Base-by-base conservation (phyloP, 2,797 vertebrate genomes). In the Iguana delicatissima region DNA sequence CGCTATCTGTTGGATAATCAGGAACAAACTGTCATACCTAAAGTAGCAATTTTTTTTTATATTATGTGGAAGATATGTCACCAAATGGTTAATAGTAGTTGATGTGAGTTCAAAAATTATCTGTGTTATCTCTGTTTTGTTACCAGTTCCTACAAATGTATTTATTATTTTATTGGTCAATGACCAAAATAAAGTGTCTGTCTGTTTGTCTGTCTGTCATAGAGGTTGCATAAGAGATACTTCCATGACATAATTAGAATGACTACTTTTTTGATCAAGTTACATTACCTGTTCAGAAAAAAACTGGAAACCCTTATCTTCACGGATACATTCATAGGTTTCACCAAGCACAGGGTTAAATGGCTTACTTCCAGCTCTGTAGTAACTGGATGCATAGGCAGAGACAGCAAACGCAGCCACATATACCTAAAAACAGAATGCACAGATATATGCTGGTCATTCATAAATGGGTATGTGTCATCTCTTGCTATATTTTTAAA, bases 331-430 rank as follows among this genome's bases (percentile, higher is more conserved):
- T 97, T 99, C 99, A 0, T 98, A 99, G 0, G 99, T 99, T 96
- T 99, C 99, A 93, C 99, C 99, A 80, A 99, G 97, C 84, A 99
- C 97, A 0, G 99, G 99, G 94, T 99, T 99, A 95, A 99, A 99
- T 46, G 99, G 99, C 92, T 99, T 99, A 94, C 99, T 99, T 83
- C 98, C 99, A 5, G 99, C 99, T 95, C 99, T 96, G 97, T 98
- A 99, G 97, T 98, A 99, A 97, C 98, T 99, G 89, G 99, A 98
- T 1, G 99, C 98, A 57, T 99, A 99, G 0, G 98, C 98, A 0
- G 99, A 99, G 64, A 99, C 97, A 2, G 99, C 98, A 89, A 99
- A 99, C 0, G 99, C 98, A 80, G 99, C 98, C 77, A 99, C 97
- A 74, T 99, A 99, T 18, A 99, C 98, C 99, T 99, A 93, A n/a